These are phyloP conservation scores for Ecdyonurus torrentis DNA, from an alignment of 2,888 invertebrate genomes.

Conservation along the genomic window DNA sequence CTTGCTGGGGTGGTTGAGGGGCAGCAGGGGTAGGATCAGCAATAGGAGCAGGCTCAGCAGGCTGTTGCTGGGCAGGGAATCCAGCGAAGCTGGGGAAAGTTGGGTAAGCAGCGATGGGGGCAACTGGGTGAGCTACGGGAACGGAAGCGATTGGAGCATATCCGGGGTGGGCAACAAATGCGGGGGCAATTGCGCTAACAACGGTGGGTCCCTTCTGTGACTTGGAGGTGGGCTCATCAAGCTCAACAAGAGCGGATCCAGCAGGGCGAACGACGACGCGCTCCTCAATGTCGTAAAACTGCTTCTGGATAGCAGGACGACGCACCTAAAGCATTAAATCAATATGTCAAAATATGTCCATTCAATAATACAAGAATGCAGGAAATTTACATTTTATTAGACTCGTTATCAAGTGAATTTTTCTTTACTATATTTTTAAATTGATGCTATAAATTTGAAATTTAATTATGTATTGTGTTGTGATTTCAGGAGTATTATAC, in stretches of 20 bases:
- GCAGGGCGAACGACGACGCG: slow-evolving; percentile 39
- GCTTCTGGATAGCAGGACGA: slow-evolving; percentile 42
- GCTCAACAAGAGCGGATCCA: slow-evolving; percentile 39
- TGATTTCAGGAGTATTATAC: no score
- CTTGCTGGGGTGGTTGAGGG: slow-evolving; percentile 12
- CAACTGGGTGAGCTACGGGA: slow-evolving; percentile 11
- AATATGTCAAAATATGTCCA: no score
- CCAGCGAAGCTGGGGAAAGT: slow-evolving; percentile 16
- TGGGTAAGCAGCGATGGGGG: slow-evolving; percentile 10
- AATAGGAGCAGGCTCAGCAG: slow-evolving; percentile 8
- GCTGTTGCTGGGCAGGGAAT: slow-evolving; percentile 6
- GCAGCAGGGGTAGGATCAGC: slow-evolving; percentile 14
- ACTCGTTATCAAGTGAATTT: no score
- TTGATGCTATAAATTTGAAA: no score
- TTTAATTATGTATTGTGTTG: no score
- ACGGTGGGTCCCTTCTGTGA: slow-evolving; percentile 31
- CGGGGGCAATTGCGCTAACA: slow-evolving; percentile 20
- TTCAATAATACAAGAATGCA: no score
- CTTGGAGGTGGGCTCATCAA: slow-evolving; percentile 39
- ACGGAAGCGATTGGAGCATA: slow-evolving; percentile 17
- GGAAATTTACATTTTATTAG: no score
- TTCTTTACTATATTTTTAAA: no score
- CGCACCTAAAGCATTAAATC: slow-evolving; percentile 26
- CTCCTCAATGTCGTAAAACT: slow-evolving; percentile 45
- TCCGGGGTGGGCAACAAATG: slow-evolving; percentile 15